These are phyloP conservation scores for Haplochromis vanheusdeni DNA, from an alignment of 2,113 vertebrate genomes.

Conservation along the genomic window DNA sequence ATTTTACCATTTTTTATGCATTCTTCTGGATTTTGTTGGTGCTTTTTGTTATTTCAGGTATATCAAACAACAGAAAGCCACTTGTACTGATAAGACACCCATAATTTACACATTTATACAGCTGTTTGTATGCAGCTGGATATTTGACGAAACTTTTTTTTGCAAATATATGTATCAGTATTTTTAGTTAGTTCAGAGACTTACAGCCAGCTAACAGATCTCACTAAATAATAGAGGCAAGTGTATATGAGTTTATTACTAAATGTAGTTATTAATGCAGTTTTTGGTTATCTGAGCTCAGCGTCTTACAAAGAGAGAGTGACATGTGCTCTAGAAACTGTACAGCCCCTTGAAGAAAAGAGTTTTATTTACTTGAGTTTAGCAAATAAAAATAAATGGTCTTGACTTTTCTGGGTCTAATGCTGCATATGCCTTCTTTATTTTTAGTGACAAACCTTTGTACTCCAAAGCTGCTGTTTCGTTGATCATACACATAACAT, in stretches of 20 bases:
- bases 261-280: neutral
- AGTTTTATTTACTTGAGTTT: neutral
- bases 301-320: neutral
- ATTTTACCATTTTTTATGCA: neutral
- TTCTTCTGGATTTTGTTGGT: neutral
- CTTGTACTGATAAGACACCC: neutral
- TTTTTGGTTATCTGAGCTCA: neutral
- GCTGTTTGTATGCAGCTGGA: neutral
- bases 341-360: neutral
- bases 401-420: neutral
- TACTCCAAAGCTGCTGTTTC: neutral
- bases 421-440: neutral
- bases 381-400: neutral
- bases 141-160: neutral
- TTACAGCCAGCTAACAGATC: neutral
- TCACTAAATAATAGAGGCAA: neutral
- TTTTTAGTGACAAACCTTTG: neutral
- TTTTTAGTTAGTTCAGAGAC: neutral
- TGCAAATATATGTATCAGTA: neutral
- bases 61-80: neutral
- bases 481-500: neutral
- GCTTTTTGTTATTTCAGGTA: neutral
- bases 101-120: neutral
- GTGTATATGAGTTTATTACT: neutral
- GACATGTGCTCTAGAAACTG: neutral